Conservation (phyloP, 1,140 invertebrate genomes). For the Pseudomyrmex concolor region DNA sequence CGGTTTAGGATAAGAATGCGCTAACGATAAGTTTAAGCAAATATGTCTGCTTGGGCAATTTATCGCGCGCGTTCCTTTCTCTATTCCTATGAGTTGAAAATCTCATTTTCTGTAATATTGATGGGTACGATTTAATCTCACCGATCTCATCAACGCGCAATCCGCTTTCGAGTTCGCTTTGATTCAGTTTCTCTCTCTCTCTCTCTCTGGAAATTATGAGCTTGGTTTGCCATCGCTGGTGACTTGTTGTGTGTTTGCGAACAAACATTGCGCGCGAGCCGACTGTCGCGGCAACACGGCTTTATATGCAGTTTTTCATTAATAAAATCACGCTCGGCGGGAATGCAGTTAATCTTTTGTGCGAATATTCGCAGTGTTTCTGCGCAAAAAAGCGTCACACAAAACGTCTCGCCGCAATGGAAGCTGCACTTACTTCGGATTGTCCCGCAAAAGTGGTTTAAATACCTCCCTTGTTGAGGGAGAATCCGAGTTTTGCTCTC, state of each 20-base stretch:
- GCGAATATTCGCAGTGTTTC: slow-evolving; percentile 7
- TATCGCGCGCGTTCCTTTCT: not conserved
- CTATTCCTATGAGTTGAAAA: not conserved
- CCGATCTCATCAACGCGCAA: no score
- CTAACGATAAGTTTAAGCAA: not conserved
- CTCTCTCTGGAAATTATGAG: slow-evolving; percentile 15
- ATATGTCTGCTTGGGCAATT: no score
- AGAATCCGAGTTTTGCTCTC: slow-evolving; percentile 19
- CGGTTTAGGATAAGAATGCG: not conserved
- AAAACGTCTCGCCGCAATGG: not conserved
- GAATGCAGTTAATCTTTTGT: slow-evolving; percentile 21
- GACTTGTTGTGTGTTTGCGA: not conserved
- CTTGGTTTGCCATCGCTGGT: not conserved
- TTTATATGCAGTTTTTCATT: slow-evolving; percentile 25
- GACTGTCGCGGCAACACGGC: slow-evolving; percentile 21
- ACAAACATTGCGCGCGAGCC: slow-evolving; percentile 15
- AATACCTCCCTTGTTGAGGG: not conserved
- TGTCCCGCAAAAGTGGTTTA: slow-evolving; percentile 26
- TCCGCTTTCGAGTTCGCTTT: no score
- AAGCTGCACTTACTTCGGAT: slow-evolving; percentile 5
- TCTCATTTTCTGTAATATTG: not conserved
- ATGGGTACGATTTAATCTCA: no score
- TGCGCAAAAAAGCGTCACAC: slow-evolving; percentile 8
- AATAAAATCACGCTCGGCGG: not conserved
- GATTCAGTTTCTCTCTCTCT: no score